phyloP scores from a whole-genome alignment of 2,888 invertebrate species.

The Julus scandinavius region DNA sequence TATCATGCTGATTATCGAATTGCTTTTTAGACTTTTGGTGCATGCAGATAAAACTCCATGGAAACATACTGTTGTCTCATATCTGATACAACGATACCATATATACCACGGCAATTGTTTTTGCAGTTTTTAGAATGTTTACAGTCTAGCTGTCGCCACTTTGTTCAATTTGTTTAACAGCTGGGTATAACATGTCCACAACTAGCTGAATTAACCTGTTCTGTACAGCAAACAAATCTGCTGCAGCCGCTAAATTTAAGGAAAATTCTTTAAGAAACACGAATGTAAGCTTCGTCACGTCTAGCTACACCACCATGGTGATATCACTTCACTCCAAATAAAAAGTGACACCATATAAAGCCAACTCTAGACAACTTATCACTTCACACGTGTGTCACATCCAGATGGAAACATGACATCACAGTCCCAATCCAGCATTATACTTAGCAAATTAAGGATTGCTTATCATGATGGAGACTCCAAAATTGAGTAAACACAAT shows the following conservation, averaged over 20 bases:
- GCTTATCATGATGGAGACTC: neutral
- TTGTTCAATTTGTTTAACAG: too few relatives aligned
- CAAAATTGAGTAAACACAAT: too few relatives aligned
- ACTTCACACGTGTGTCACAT: slow-evolving; percentile 25
- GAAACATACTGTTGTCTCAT: too few relatives aligned
- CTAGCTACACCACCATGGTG: neutral
- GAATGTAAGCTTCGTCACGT: neutral
- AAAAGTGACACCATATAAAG: neutral
- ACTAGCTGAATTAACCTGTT: neutral
- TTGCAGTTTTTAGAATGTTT: too few relatives aligned
- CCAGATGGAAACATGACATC: neutral
- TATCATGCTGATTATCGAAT: too few relatives aligned
- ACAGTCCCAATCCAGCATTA: neutral
- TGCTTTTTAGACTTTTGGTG: too few relatives aligned
- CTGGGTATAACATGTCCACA: too few relatives aligned
- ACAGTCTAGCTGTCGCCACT: too few relatives aligned
- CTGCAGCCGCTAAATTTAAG: neutral
- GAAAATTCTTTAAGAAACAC: neutral
- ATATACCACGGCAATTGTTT: too few relatives aligned
- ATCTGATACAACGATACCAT: too few relatives aligned
- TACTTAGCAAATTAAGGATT: neutral
- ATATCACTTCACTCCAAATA: neutral
- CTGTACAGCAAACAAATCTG: neutral
- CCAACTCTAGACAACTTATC: neutral
- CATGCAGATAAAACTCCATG: too few relatives aligned